Evolutionary conservation across 2,888 invertebrate genomes (phyloP).

Genomic region (Drosophila mimica): DNA sequence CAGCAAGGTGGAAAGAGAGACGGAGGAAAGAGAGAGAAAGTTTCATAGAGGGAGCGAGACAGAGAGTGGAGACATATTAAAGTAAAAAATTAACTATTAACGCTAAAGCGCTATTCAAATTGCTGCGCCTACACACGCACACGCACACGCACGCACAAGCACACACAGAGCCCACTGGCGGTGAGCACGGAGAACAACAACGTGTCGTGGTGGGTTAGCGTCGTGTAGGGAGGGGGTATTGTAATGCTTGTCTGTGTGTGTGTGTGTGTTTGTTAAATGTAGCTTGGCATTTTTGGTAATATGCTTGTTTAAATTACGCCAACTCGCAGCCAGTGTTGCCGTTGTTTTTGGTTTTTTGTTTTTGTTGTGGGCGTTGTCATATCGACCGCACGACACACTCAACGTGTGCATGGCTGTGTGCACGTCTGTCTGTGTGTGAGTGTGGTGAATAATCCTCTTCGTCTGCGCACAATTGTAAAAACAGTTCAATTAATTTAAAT

Average conservation of each 20-base stretch:
- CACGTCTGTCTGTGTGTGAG: constrained; percentile 10
- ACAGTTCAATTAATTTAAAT: constrained; percentile 80
- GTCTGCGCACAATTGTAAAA: constrained; percentile 65
- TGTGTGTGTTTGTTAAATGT: constrained; percentile 57
- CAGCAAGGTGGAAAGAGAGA: constrained; percentile 14
- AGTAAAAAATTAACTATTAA: constrained; percentile 74
- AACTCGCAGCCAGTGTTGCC: constrained; percentile 30
- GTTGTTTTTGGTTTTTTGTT: constrained; percentile 11
- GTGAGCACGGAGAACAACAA: background rate
- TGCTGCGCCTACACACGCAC: constrained; percentile 60
- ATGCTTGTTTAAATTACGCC: constrained; percentile 74
- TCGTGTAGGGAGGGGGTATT: background rate
- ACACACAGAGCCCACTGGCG: background rate
- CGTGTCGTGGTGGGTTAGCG: background rate
- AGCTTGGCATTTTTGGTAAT: constrained; percentile 69
- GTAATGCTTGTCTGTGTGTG: constrained; percentile 21
- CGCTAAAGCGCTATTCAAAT: constrained; percentile 76
- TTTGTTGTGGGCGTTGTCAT: constrained; percentile 69
- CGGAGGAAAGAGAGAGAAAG: background rate
- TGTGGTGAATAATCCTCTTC: constrained; percentile 9
- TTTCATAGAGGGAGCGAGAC: background rate
- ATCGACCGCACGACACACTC: constrained; percentile 71
- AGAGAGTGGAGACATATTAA: constrained; percentile 18
- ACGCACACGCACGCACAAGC: background rate
- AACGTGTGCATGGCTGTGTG: constrained; percentile 3